Evolutionary conservation across 2,113 vertebrate genomes (phyloP), one percentile per base, ranked within the genome.

Genomic region (Spheniscus mendiculus): DNA sequence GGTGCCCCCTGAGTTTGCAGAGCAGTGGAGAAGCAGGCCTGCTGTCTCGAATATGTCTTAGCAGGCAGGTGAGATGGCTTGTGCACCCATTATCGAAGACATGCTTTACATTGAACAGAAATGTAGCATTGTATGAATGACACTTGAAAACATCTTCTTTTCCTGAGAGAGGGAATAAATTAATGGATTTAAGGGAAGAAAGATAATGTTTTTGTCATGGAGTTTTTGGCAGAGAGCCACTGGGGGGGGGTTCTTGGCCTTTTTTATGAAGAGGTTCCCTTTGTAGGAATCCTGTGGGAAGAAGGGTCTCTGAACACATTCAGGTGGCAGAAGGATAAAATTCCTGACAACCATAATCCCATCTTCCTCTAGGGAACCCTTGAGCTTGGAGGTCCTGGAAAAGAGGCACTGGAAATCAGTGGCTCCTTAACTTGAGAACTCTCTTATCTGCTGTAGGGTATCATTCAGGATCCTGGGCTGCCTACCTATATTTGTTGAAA

Each of bases 71-170:
- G 56, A 69, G 61, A n/a, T 45, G 45, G 38, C 62, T 74, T 3
- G 0, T 71, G 52, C 36, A 55, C 32, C 26, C 5, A 0, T 55
- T 53, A n/a, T 23, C 4, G 0, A 32, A n/a, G n/a, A 29, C 36
- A 20, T 40, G n/a, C 18, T 42, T 36, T 72, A 59, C 29, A 42
- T 23, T 62, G 42, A 79, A 34, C 26, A 50, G 61, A 49, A 76
- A 81, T 36, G 36, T n/a, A 61, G 45, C 21, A 30, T 34, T 63
- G 21, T n/a, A 73, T 21, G 50, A 81, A 77, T 76, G 12, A 61
- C 32, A 40, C 32, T 59, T 44, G 50, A 49, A 70, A 83, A 44
- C 36, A 22, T 40, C 40, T 15, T 49, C 20, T 80, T 84, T 90
- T 70, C 55, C n/a, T 21, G 11, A 59, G 23, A 78, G 34, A 47